Base-by-base conservation (phyloP, 2,113 vertebrate genomes). In the Amia ocellicauda region DNA sequence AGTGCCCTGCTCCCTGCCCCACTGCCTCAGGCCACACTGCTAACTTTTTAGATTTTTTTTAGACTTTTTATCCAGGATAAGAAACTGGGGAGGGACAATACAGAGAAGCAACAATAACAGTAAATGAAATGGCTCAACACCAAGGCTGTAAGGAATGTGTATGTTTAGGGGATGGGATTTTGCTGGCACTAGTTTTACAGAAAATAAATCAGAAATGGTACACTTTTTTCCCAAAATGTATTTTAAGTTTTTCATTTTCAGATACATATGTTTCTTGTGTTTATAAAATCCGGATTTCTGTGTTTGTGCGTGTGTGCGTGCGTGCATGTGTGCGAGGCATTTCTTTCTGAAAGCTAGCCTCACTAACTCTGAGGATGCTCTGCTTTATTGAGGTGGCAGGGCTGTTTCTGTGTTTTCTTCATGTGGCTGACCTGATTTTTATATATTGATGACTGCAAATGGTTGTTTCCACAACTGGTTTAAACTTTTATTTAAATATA, bases 201-300 rank as follows among this genome's bases (percentile, higher is more conserved):
- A 55, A 57, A 28, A 13, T 24, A 36, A 36, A 36, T 36, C 5
- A n/a, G n/a, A n/a, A n/a, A n/a, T n/a, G n/a, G n/a, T n/a, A n/a
- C n/a, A n/a, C n/a, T n/a, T n/a, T n/a, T n/a, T n/a, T n/a, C n/a
- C n/a, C n/a, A 36, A 36, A 36, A 36, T 36, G 11, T 36, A 23
- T 4, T 0, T 75, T 74, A 68, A 66, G 52, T 70, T 82, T 77
- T 65, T 23, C 20, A 16, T 82, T 77, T 65, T 23, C 20, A 16
- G 68, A 16, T 74, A 67, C 72, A 74, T 69, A 54, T 76, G 57
- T 70, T 66, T 72, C 74, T 63, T 55, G 56, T 83, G 49, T 47
- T 62, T 69, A 52, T 72, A 0, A 68, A 22, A 0, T 71, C 69
- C 65, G 73, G 45, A 58, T 64, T 55, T 75, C 42, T 72, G 77